Conservation (phyloP, 2,797 vertebrate species). For the Psittacula derbiana region DNA sequence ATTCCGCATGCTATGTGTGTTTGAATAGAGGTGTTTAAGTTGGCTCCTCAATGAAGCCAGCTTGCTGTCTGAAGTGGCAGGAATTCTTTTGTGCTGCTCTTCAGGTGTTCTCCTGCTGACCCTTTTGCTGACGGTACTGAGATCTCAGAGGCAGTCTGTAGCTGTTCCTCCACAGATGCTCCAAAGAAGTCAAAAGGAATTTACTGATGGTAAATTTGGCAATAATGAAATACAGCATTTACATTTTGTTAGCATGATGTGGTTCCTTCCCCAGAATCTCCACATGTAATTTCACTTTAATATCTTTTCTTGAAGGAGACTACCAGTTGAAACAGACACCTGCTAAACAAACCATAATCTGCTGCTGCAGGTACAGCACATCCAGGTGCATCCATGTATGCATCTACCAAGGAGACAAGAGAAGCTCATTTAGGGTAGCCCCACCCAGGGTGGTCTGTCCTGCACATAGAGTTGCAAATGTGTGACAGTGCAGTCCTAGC, state of each 20-base stretch:
- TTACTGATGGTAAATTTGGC: neutral
- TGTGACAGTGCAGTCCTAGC: too few species aligned
- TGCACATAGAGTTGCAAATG: neutral
- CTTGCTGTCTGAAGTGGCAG: neutral
- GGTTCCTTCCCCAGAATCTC: neutral
- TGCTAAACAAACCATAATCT: neutral
- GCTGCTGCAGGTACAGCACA: neutral
- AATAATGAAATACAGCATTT: accelerated
- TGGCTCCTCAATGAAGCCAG: neutral
- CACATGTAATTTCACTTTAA: neutral
- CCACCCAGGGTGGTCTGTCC: neutral
- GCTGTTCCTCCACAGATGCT: neutral
- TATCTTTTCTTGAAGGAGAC: neutral
- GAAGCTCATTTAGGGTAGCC: neutral
- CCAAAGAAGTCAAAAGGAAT: neutral
- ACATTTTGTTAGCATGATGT: neutral
- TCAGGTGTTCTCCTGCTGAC: neutral
- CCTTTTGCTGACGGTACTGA: neutral
- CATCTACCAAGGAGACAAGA: neutral
- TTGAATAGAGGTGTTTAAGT: neutral
- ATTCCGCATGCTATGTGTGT: neutral
- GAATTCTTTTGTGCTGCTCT: neutral
- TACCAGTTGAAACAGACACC: neutral
- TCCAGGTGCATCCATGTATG: accelerated
- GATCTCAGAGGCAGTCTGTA: neutral